Percentiles rank a stretch among this genome's conserved stretches.
phyloP scores from a whole-genome alignment of 1,140 invertebrate genomes.

The Camponotus pennsylvanicus region DNA sequence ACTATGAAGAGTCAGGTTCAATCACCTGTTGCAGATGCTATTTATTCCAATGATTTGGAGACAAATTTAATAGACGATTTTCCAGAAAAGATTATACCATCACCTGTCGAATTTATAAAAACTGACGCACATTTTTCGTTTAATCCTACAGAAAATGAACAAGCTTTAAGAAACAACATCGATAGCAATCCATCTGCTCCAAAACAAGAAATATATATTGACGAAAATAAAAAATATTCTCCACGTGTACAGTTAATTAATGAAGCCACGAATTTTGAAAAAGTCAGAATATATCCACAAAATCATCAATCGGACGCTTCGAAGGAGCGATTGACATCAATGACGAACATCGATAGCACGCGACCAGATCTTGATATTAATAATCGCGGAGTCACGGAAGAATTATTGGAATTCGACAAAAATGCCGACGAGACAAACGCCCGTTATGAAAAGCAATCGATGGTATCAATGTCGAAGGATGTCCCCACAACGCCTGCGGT shows the following conservation, averaged over 20 bases:
- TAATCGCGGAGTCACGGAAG: neutral
- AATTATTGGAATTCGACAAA: conserved; percentile 15
- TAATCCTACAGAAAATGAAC: neutral
- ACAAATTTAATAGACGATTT: neutral
- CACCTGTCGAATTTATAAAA: too few relatives aligned
- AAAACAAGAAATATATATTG: neutral
- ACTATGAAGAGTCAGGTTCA: neutral
- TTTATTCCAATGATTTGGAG: neutral
- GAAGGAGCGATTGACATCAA: neutral
- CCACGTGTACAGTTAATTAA: neutral
- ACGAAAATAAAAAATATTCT: neutral
- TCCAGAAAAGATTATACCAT: too few relatives aligned
- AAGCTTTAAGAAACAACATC: neutral
- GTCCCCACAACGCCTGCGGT: conserved; percentile 38
- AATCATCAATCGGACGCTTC: neutral
- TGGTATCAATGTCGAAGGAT: conserved; percentile 31
- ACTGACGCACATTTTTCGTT: neutral
- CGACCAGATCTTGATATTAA: neutral
- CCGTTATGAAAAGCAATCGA: conserved; percentile 14
- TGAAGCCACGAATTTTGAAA: neutral
- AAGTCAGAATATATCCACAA: neutral
- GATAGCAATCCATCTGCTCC: neutral
- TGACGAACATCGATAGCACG: neutral
- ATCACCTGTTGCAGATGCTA: neutral
- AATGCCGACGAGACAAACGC: neutral